Percentiles rank a stretch among this genome's conserved stretches.
Conservation (phyloP, 1,140 invertebrate species). For the Pseudomyrmex sp. region DNA sequence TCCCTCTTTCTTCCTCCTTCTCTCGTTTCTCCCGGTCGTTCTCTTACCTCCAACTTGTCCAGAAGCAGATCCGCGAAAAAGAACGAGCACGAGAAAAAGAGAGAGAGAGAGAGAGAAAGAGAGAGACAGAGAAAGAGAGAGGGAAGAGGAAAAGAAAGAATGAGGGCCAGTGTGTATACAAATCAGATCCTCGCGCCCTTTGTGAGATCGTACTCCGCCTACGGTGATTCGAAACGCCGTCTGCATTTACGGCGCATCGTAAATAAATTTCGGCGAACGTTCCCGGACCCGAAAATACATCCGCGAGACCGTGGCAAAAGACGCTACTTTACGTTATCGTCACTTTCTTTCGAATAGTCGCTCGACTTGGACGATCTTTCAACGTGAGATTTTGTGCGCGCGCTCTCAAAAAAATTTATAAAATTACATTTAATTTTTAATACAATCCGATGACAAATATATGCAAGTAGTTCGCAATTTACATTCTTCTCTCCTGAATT, state of each 20-base stretch:
- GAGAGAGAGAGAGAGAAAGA: too few species aligned
- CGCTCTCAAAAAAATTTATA: background rate
- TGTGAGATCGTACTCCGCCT: conserved; percentile 74
- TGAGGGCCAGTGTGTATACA: conserved; percentile 71
- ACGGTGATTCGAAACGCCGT: conserved; percentile 64
- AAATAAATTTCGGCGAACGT: conserved; percentile 62
- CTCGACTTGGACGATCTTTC: too few species aligned
- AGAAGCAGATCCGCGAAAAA: conserved; percentile 51
- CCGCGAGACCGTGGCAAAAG: conserved; percentile 7
- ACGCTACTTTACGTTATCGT: conserved; percentile 13
- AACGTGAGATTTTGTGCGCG: too few species aligned
- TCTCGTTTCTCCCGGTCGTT: conserved; percentile 23
- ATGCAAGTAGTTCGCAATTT: background rate
- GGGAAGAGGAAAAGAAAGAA: background rate
- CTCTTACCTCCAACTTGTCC: conserved; percentile 55
- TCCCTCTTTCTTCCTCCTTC: conserved; percentile 55
- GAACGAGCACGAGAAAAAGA: conserved; percentile 12
- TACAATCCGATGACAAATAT: background rate
- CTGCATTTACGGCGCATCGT: conserved; percentile 62
- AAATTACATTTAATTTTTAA: background rate
- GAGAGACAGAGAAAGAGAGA: background rate
- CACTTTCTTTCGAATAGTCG: background rate
- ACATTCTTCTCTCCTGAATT: background rate
- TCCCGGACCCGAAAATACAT: conserved; percentile 8
- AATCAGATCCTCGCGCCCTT: conserved; percentile 78